Base-by-base conservation (phyloP, 2,888 invertebrate species). In the Carterocephalus palaemon region DNA sequence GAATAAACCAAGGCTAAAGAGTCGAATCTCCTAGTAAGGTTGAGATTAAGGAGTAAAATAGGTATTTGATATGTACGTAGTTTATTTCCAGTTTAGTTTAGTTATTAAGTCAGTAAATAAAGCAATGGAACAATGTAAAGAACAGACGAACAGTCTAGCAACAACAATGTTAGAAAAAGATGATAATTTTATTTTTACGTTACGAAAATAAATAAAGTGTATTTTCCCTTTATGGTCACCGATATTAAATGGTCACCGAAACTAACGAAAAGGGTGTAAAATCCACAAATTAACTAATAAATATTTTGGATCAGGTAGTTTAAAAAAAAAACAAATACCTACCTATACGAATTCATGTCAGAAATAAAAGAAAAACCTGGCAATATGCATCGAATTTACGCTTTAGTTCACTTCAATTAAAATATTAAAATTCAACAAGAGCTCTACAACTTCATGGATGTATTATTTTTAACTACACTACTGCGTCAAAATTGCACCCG, bases 341-440 rank as follows among this genome's bases (percentile, higher is more conserved):
- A n/a, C n/a, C n/a, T n/a, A n/a, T 16, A 23, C 9, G 5, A 5
- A 10, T 12, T 15, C 23, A 8, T 2, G 20, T 2, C 20, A 5
- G 3, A 8, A 5, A 32, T 10, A 15, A 23, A 22, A 5, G 7
- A 6, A 19, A 7, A n/a, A n/a, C n/a, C n/a, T n/a, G n/a, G n/a
- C 13, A 12, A 34, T 39, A 48, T 42, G 47, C 31, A 48, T 33
- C 45, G 41, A 48, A 49, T 50, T 48, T 47, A 43, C 37, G 20
- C 46, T 28, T 41, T 52, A 33, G 38, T 40, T 37, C 38, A 34
- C 47, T 57, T 54, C 64, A 61, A 66, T 67, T 63, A 60, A 64
- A 61, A 60, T 65, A 61, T 62, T 59, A 60, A 60, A 59, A 62
- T 66, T 60, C 59, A 61, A 64, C 61, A 49, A 48, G 52, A 64